Percentiles rank a stretch among this genome's conserved stretches.
phyloP scores from a whole-genome alignment of 2,113 vertebrate genomes.

The Eolophus roseicapilla region DNA sequence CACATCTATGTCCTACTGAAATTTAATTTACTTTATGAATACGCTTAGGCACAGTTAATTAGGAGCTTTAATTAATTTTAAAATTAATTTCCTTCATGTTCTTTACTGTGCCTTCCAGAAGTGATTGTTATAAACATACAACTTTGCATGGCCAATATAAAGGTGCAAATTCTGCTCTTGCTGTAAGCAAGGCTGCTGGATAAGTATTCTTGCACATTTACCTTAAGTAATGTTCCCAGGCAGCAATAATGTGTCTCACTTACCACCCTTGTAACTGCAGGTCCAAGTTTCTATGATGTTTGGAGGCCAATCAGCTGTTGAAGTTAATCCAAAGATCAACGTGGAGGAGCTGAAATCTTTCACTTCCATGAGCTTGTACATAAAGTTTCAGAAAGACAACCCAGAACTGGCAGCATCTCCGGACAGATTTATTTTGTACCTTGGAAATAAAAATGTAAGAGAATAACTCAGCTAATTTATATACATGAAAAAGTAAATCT shows the following conservation, averaged over 20 bases:
- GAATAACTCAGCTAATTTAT: neutral
- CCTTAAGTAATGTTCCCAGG: neutral
- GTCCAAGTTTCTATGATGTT: slow-evolving; percentile 98
- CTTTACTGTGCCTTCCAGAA: neutral
- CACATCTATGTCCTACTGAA: neutral
- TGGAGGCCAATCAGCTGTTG: slow-evolving; percentile 88
- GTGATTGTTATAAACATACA: neutral
- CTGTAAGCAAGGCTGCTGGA: neutral
- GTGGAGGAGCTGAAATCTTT: slow-evolving; percentile 89
- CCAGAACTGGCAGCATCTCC: slow-evolving; percentile 78
- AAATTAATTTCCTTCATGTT: neutral
- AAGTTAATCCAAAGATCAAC: slow-evolving; percentile 86
- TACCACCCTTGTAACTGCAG: slow-evolving; percentile 66
- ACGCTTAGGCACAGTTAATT: neutral
- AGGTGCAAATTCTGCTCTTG: neutral
- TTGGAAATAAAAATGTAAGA: slow-evolving; percentile 91
- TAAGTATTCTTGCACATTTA: neutral
- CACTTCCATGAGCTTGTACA: slow-evolving; percentile 91
- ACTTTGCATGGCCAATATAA: neutral
- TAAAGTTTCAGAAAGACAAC: slow-evolving; percentile 78
- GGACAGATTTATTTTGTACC: slow-evolving; percentile 91
- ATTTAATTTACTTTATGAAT: neutral
- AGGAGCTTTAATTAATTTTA: neutral
- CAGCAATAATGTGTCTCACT: neutral
- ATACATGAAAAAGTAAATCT: neutral